These are phyloP conservation scores for Hippocampus guttulatus DNA, from an alignment of 2,113 vertebrate genomes.

Conservation along the genomic window DNA sequence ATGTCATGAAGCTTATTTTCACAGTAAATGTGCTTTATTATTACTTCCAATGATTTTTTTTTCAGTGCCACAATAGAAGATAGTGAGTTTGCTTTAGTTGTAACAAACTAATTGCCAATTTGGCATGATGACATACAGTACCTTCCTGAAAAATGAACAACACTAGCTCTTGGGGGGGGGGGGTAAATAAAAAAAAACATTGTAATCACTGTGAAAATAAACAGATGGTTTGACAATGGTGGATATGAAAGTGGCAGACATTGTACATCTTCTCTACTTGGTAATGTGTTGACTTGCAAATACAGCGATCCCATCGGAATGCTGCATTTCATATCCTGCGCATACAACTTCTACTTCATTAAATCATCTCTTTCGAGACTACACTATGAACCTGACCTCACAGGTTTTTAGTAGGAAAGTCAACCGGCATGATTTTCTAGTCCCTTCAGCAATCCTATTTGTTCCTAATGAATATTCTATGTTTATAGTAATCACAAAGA, in stretches of 20 bases:
- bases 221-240: neutral
- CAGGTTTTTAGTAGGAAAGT: neutral
- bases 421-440: neutral
- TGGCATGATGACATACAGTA: neutral
- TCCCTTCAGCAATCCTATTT: neutral
- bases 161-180: neutral
- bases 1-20: neutral
- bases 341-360: neutral
- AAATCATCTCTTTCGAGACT: neutral
- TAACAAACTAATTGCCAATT: neutral
- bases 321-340: neutral
- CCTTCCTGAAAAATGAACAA: neutral
- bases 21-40: constrained; percentile 2
- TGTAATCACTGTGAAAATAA: neutral
- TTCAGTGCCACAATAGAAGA: neutral
- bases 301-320: neutral
- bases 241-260: neutral
- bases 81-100: neutral
- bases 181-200: neutral
- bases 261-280: neutral
- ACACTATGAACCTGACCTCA: neutral
- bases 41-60: neutral
- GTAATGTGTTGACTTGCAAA: neutral
- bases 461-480: neutral
- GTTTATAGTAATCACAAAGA: neutral